Evolutionary conservation across 2,888 invertebrate species (phyloP).

Genomic region (Alentia gelatinosa): DNA sequence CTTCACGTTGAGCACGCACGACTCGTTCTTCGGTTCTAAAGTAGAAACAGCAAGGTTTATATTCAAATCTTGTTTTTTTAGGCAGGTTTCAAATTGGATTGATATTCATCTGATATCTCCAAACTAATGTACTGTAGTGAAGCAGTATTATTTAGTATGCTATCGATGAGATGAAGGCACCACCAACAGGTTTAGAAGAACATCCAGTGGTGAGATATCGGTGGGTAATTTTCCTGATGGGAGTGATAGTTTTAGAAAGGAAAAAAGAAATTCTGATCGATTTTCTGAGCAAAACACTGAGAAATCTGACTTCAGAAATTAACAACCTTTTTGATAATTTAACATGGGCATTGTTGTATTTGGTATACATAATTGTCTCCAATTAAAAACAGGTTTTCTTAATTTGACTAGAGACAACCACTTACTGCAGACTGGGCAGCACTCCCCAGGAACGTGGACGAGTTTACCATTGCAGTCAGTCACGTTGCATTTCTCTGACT

Average conservation of each 20-base stretch:
- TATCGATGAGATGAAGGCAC: not conserved
- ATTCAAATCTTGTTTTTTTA: not conserved
- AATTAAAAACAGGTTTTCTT: not conserved
- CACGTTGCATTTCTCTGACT: not conserved
- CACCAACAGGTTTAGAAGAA: not conserved
- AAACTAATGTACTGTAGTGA: not conserved
- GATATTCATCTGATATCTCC: not conserved
- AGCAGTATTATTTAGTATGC: not conserved
- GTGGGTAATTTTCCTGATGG: not conserved
- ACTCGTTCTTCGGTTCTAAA: constrained; percentile 19
- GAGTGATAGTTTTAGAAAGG: not conserved
- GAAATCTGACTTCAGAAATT: not conserved
- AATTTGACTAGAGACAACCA: not conserved
- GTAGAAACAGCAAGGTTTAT: not conserved
- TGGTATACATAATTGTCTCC: not conserved
- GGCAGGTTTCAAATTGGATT: not conserved
- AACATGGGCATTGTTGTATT: too few relatives aligned
- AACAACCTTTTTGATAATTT: too few relatives aligned
- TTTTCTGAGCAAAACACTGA: not conserved
- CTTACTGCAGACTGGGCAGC: constrained; percentile 41
- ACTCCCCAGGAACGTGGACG: not conserved
- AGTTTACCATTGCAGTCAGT: constrained; percentile 29
- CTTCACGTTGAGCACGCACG: not conserved
- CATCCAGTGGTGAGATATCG: not conserved
- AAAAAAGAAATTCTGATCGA: not conserved